A percentile compares a stretch with the other conserved stretches of the same genome.
phyloP scores from a whole-genome alignment of 2,113 vertebrate species.

The Otus sunia region DNA sequence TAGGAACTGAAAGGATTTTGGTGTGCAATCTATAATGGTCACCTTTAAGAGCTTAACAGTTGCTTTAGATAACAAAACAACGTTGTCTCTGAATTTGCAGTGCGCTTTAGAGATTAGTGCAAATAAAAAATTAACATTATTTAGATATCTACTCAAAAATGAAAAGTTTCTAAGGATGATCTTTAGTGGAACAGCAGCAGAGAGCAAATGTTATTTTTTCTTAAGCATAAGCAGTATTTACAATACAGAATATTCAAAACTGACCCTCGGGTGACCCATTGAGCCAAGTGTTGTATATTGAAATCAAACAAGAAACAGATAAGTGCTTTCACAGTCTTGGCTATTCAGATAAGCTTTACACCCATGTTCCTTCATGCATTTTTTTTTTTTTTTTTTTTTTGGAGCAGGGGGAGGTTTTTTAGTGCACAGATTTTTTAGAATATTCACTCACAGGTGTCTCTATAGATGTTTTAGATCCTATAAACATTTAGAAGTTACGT shows the following conservation, averaged over 20 bases:
- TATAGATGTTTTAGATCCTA: neutral
- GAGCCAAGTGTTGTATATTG: neutral
- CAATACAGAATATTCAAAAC: neutral
- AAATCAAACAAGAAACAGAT: neutral
- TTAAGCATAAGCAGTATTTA: neutral
- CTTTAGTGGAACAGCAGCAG: neutral
- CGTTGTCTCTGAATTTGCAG: neutral
- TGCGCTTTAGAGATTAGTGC: neutral
- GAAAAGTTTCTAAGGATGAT: neutral
- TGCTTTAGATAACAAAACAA: neutral
- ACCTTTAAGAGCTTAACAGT: neutral
- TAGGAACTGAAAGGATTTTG: slow-evolving; percentile 23
- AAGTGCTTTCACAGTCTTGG: neutral
- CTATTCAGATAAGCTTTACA: neutral
- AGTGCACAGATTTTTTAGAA: neutral
- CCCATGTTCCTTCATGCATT: neutral
- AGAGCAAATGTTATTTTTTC: neutral
- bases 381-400: too few species aligned
- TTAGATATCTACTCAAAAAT: neutral
- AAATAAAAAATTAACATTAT: neutral
- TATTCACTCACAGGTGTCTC: neutral
- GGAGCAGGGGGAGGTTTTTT: neutral
- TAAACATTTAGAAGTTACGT: neutral
- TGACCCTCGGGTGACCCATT: neutral
- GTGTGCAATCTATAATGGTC: neutral